Percentiles rank a stretch among this genome's conserved stretches.
These are phyloP conservation scores for Sclerurus mexicanus DNA, from an alignment of 2,113 vertebrate species.

Conservation along the genomic window DNA sequence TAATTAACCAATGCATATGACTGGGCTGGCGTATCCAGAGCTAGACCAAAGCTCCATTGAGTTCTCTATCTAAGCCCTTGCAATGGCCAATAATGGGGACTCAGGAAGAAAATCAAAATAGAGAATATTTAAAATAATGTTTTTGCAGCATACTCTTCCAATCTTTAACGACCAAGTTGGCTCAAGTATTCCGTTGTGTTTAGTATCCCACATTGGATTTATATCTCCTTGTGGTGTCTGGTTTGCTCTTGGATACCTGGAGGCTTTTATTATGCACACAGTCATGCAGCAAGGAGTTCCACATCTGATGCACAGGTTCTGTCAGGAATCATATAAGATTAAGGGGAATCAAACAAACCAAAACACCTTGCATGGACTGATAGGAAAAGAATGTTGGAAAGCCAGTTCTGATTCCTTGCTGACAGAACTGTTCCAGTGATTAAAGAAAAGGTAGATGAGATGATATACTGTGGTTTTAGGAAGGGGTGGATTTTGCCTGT, in stretches of 20 bases:
- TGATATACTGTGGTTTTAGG: background rate
- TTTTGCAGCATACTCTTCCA: background rate
- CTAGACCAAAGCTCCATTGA: background rate
- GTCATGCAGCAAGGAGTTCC: background rate
- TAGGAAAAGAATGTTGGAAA: background rate
- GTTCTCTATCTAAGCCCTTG: background rate
- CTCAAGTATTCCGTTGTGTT: background rate
- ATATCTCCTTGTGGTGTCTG: background rate
- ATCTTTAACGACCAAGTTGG: background rate
- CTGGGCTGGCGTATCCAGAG: background rate
- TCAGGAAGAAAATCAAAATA: background rate
- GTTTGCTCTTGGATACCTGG: background rate
- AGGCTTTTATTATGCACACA: background rate
- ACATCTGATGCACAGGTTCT: background rate
- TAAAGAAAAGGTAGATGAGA: background rate
- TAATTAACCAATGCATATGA: background rate
- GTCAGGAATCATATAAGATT: background rate
- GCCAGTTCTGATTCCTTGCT: background rate
- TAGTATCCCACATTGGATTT: background rate
- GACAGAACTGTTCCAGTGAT: background rate
- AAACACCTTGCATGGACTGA: background rate
- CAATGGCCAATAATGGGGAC: background rate
- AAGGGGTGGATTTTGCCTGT: background rate
- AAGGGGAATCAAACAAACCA: fast-evolving
- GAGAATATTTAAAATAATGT: background rate